Evolutionary conservation across 2,797 vertebrate genomes (phyloP).

Genomic region (Danio aesculapii): DNA sequence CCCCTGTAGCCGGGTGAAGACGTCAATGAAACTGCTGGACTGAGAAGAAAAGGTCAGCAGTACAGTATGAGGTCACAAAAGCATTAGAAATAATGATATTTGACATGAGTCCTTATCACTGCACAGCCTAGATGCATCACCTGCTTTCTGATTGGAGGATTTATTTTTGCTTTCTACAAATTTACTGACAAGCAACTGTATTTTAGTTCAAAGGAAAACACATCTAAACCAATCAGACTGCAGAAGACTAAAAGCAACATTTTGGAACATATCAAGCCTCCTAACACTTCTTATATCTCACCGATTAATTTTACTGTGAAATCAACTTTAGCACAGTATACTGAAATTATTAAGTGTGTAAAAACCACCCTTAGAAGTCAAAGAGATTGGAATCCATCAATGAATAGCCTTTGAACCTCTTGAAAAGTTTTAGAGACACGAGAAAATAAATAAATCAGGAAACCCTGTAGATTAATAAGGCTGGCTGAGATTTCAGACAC

Average conservation of each 20-base stretch:
- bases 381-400: constrained; percentile 40
- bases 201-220: not conserved
- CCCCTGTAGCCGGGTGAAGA: not conserved
- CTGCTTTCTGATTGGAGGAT: not conserved
- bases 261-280: constrained; percentile 21
- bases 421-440: constrained; percentile 55
- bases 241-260: not conserved
- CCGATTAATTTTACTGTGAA: constrained; percentile 47
- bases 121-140: not conserved
- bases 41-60: not conserved
- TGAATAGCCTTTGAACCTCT: constrained; percentile 43
- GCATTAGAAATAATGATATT: not conserved
- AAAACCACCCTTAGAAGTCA: constrained; percentile 26
- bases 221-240: not conserved
- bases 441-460: constrained; percentile 57
- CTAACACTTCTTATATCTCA: not conserved
- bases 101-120: not conserved
- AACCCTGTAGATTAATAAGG: constrained; percentile 50
- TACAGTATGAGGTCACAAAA: not conserved
- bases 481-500: constrained; percentile 41
- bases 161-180: not conserved
- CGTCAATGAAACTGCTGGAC: not conserved
- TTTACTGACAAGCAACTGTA: not conserved
- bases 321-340: constrained; percentile 47
- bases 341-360: constrained; percentile 42